Evolutionary conservation across 2,888 invertebrate genomes (phyloP), one percentile per base, ranked within the genome.

Genomic region (Caenorhabditis sp.): DNA sequence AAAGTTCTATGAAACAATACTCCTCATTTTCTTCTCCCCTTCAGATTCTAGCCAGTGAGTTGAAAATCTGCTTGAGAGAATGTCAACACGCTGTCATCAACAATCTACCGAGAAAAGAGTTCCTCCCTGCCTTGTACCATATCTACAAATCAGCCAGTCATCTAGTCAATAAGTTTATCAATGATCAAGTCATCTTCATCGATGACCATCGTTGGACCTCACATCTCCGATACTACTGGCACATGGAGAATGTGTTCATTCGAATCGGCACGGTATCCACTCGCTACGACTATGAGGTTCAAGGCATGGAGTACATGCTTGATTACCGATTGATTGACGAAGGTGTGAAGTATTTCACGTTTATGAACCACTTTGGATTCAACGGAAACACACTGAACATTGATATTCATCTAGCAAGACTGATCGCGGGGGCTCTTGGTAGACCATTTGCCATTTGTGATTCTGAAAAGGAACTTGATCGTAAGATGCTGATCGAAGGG

Each of bases 171-270:
- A 61, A 64, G 13, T 82, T 82, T 13, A 74, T 82, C 1, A 58
- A 58, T 4, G 78, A 78, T 9, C 74, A 82, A 26, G 70, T 78
- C 2, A 61, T 78, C 4, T 82, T 72, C 47, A 65, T 79, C 9
- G 82, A 82, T 51, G 82, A 82, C 53, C 53, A 60, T 28, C 40
- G 69, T 8, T 82, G 82, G 82, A 69, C 40, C 6, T 53, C 60
- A n/a, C 76, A 81, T 20, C n/a, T 85, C 1, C 72, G 87, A 24
- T 79, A 80, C 67, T 86, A 86, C 56, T 87, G 84, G 84, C 83
- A 87, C 74, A 79, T 86, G 70, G 85, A 86, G 8, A 84, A 86
- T n/a, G 79, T 87, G 0, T 87, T 86, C 68, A 79, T 87, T 13
- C 77, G 87, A 18, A 55, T 80, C 26, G 72, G 77, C 2, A 80